Evolutionary conservation across 2,113 vertebrate species (phyloP).

Genomic region (Tapirus terrestris): DNA sequence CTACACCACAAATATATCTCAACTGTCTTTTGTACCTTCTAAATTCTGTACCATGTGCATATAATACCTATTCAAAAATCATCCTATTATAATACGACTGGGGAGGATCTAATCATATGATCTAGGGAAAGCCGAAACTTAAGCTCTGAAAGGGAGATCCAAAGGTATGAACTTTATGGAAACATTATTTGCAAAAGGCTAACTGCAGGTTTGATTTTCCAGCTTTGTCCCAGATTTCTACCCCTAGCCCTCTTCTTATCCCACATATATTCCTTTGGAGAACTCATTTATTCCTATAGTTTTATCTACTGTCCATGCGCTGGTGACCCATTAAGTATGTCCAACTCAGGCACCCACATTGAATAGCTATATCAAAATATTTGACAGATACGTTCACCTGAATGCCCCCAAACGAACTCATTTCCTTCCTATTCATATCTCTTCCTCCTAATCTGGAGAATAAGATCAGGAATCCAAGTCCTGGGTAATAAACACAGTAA

Average conservation of each 20-base stretch:
- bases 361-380: not conserved
- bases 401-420: not conserved
- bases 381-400: not conserved
- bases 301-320: not conserved
- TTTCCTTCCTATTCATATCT: not conserved
- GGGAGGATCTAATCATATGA: not conserved
- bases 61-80: not conserved
- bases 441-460: not conserved
- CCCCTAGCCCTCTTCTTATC: not conserved
- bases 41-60: not conserved
- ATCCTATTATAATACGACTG: not conserved
- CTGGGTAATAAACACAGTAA: not conserved
- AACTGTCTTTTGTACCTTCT: not conserved
- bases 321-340: not conserved
- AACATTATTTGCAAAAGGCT: not conserved
- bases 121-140: not conserved
- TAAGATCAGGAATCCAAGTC: not conserved
- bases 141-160: not conserved
- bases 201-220: not conserved
- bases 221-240: not conserved
- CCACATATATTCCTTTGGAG: not conserved
- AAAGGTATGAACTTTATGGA: not conserved
- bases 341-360: not conserved
- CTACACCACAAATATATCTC: not conserved
- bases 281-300: not conserved